Base-by-base conservation (phyloP, 2,113 vertebrate genomes). In the Misgurnus mizolepis region DNA sequence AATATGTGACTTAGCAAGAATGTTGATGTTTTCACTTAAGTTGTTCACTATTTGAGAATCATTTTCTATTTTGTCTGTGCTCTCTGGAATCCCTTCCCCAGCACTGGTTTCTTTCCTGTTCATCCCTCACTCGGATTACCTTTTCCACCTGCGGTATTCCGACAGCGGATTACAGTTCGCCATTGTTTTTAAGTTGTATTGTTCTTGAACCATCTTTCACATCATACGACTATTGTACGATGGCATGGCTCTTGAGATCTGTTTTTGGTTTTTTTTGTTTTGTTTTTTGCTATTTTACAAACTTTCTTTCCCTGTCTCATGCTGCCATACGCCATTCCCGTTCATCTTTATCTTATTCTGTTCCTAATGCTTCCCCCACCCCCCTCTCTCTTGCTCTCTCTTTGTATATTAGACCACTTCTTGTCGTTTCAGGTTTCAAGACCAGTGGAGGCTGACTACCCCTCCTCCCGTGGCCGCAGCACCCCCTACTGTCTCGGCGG, bases 361-460 rank as follows among this genome's bases (percentile, higher is more conserved):
- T 53, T 27, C 60, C 72, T 64, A 15, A 56, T 74, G 71, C 56
- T 34, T 84, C 50, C 40, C 83, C 84, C 85, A 70, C 64, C 84
- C 78, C 62, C 81, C 78, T 77, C 65, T 70, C 75, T 84, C 81
- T 65, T 43, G 86, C 84, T 86, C 89, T 88, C 83, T 91, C 88
- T 92, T 71, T 94, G 90, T 93, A 89, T 93, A 93, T 93, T 94
- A 93, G 91, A 93, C 92, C 92, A 93, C 91, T 93, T 93, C 93
- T 94, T 94, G 92, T 94, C 93, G 93, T 94, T 94, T 90, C 93
- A 93, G 93, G 93, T 94, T 94, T 92, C 93, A 93, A 89, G 93
- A 93, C 92, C 93, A 94, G 92, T 94, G 93, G 93, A 91, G 93
- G 90, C 92, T 94, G 92, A 93, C 92, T 80, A 91, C 92, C 89